Evolutionary conservation across 2,113 vertebrate species (phyloP), one percentile per base, ranked within the genome.

Genomic region (Microcebus ravelobensis): DNA sequence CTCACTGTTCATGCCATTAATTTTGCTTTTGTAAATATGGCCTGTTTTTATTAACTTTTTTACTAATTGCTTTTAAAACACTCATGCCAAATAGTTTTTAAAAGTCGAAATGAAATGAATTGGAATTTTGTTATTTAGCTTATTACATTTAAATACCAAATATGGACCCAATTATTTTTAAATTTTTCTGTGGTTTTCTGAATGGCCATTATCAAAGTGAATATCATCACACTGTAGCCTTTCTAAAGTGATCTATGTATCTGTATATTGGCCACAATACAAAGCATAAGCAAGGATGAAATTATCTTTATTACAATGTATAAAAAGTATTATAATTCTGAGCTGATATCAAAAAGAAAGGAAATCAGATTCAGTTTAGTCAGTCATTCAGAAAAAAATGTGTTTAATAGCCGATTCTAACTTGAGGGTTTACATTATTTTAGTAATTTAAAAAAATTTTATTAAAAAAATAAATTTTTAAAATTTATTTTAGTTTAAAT

Each of bases 61-160:
- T 94, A 68, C 83, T 97, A 97, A 97, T 93, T 95, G 87, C 91
- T 90, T 92, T 90, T 80, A 86, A 94, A 94, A 42, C 21, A 65
- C 7, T 68, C 36, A 36, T 68, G 31, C 3, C 55, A 76, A 82
- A 48, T 92, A 34, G n/a, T 86, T 87, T 88, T 83, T 80, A 50
- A 39, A 89, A 59, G 12, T 29, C 17, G 79, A 34, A 94, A 68
- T 45, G 21, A 92, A 82, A 83, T 67, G 39, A 90, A 73, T n/a
- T 36, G 50, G 23, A 21, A 2, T 74, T 94, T 83, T 95, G 12
- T 80, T 48, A 11, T 45, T 81, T 36, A 34, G 29, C 50, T 34
- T 83, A 45, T 74, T 90, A 29, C 6, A 80, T 70, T 92, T 73
- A 34, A 77, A 57, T 74, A 59, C 2, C 48, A 73, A 96, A 83